Conservation (phyloP, 2,113 vertebrate species). For the Hyperopisus bebe region DNA sequence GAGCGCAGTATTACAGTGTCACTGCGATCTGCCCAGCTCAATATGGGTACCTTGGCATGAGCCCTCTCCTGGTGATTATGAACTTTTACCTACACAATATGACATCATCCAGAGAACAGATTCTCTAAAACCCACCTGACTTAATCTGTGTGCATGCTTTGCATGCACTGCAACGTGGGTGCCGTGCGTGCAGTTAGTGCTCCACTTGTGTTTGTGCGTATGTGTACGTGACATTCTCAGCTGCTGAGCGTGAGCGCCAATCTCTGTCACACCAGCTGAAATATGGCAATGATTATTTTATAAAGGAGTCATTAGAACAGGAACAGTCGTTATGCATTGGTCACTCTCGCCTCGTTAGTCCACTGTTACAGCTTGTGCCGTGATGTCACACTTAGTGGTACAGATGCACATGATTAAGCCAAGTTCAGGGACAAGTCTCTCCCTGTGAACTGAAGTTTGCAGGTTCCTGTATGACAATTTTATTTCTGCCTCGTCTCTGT, state of each 20-base stretch:
- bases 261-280: background rate
- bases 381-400: background rate
- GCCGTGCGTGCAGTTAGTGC: background rate
- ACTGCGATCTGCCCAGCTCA: slow-evolving; percentile 19
- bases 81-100: background rate
- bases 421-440: background rate
- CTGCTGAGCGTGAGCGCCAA: background rate
- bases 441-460: background rate
- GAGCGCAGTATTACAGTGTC: slow-evolving; percentile 48
- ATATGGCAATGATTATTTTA: slow-evolving; percentile 10
- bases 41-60: background rate
- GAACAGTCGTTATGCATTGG: background rate
- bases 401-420: background rate
- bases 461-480: background rate
- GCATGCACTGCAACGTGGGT: background rate
- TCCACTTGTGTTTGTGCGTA: background rate
- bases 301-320: background rate
- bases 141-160: background rate
- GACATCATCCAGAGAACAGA: background rate
- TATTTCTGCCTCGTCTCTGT: background rate
- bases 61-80: background rate
- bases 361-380: background rate
- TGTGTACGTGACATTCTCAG: slow-evolving; percentile 6
- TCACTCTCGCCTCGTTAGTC: background rate
- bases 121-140: background rate